These are phyloP conservation scores for Drosophila nannoptera DNA, from an alignment of 1,140 invertebrate genomes.

Conservation along the genomic window DNA sequence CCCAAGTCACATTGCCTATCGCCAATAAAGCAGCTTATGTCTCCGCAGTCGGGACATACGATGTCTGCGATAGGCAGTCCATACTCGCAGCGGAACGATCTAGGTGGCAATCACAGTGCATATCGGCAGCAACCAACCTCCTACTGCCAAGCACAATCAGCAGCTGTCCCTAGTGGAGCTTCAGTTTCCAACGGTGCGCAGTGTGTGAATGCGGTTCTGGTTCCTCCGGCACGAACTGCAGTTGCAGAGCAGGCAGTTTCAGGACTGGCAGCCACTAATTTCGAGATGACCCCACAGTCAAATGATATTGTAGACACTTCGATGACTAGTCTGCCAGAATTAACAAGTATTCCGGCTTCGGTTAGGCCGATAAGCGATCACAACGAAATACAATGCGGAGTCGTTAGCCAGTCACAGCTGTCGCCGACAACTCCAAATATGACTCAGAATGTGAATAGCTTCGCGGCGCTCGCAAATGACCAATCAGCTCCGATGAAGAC, in stretches of 20 bases:
- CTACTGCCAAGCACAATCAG: slow-evolving; percentile 3
- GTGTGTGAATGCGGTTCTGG: no score
- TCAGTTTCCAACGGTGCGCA: neutral
- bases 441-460: slow-evolving; percentile 22
- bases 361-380: slow-evolving; percentile 65
- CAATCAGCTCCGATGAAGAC: neutral
- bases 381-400: slow-evolving; percentile 83
- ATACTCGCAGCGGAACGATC: slow-evolving; percentile 30
- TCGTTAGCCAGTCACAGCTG: slow-evolving; percentile 84
- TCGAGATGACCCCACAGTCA: neutral
- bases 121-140: slow-evolving; percentile 7
- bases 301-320: slow-evolving; percentile 60
- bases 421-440: slow-evolving; percentile 38
- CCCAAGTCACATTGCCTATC: slow-evolving; percentile 55
- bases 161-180: neutral
- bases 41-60: slow-evolving; percentile 27
- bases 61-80: slow-evolving; percentile 28
- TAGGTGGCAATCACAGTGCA: neutral
- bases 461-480: neutral
- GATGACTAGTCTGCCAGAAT: slow-evolving; percentile 69
- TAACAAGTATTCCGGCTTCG: slow-evolving; percentile 58
- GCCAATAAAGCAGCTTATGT: slow-evolving; percentile 21
- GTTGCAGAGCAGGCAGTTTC: no score
- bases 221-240: neutral
- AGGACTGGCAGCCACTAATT: neutral